Evolutionary conservation across 2,888 invertebrate species (phyloP).

Genomic region (Aelia acuminata): DNA sequence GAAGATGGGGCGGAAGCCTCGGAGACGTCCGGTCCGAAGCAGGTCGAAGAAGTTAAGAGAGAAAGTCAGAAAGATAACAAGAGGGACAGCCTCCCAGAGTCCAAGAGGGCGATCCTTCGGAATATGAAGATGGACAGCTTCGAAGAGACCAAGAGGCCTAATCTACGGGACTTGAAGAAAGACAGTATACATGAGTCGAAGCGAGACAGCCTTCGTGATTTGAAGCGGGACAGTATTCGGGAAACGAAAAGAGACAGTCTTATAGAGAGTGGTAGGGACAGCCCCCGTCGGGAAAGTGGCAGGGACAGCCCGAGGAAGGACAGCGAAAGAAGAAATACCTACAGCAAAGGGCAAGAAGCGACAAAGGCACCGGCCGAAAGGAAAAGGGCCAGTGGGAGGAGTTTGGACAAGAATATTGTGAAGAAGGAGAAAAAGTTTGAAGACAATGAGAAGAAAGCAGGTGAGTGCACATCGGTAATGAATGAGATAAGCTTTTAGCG

Average conservation of each 20-base stretch:
- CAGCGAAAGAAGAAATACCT: constrained; percentile 4
- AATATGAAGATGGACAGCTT: not conserved
- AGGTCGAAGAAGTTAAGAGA: not conserved
- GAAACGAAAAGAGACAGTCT: not conserved
- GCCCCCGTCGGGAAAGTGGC: not conserved
- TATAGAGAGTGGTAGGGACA: constrained; percentile 34
- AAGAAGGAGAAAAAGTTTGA: not conserved
- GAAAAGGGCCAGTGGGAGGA: constrained; percentile 28
- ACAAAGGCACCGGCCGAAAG: constrained; percentile 1
- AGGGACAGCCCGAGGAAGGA: constrained; percentile 23
- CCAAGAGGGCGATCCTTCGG: not conserved
- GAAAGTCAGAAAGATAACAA: not conserved
- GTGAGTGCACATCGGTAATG: no score
- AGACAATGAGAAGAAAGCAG: constrained; percentile 26
- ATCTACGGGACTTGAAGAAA: not conserved
- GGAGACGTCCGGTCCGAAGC: no score
- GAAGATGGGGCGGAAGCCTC: not conserved
- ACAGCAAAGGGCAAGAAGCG: constrained; percentile 7
- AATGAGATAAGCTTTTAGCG: no score
- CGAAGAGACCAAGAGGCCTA: not conserved
- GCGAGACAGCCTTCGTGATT: not conserved
- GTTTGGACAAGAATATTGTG: not conserved
- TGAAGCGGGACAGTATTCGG: constrained; percentile 19
- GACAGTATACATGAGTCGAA: constrained; percentile 3
- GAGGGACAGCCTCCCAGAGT: not conserved